Evolutionary conservation across 2,113 vertebrate species (phyloP), one percentile per base, ranked within the genome.

Genomic region (Henicopernis longicauda): DNA sequence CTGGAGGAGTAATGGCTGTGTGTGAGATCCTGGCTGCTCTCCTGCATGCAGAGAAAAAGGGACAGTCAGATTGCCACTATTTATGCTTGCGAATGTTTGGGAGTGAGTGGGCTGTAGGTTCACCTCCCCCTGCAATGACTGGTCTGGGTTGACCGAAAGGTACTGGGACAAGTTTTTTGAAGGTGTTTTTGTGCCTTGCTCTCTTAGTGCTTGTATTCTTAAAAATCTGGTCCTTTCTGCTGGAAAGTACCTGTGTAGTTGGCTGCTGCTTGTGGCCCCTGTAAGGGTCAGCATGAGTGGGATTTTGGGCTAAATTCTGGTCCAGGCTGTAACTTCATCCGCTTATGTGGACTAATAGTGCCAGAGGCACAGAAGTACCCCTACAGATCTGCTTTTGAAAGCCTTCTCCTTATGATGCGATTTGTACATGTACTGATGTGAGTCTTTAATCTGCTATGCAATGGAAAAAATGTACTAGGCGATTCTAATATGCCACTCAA

Each of bases 131-230:
- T 82, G 44, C 23, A n/a, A 7, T 49, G 62, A 8, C 45, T 77
- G 25, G 6, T 58, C 52, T 85, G 47, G 9, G 13, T 47, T 2
- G 1, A 58, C 42, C 0, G 0, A 67, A 63, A 87, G 11, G 21
- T 32, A 11, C 13, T 15, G 16, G 31, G 18, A 49, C 8, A 36
- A 44, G 34, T 36, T 54, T 49, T 83, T 65, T 63, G 22, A 82
- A 57, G 31, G 71, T n/a, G 19, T 22, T 62, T 94, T 78, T 66
- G 7, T 78, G 36, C 57, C 47, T 85, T 79, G 12, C 69, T 89
- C 13, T 59, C 44, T 27, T 38, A 31, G 15, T 69, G 16, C 29
- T 74, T 49, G 8, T 58, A 4, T 49, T 67, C 9, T 61, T 71
- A 89, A 87, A 91, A 71, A 63, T 50, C 29, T 66, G 5, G 1